These are phyloP conservation scores for Rhinichthys osculus DNA, from an alignment of 2,797 vertebrate genomes.

Conservation along the genomic window DNA sequence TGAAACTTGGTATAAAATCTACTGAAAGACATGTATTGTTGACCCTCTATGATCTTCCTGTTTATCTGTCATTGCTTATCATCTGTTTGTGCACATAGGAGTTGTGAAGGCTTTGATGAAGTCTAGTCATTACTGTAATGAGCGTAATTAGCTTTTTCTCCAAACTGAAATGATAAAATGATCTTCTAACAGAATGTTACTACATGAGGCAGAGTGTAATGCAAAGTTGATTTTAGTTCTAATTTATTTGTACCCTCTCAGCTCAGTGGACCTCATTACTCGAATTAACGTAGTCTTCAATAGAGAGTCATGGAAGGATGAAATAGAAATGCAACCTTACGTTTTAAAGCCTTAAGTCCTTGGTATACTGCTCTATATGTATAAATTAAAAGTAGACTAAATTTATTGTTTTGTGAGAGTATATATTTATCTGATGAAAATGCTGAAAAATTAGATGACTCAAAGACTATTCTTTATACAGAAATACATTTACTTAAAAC, in stretches of 20 bases:
- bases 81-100: constrained; percentile 6
- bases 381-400: constrained; percentile 75
- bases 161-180: constrained; percentile 11
- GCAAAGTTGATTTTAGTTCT: constrained; percentile 66
- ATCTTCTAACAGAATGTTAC: constrained; percentile 50
- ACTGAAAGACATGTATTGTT: constrained; percentile 3
- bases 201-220: constrained; percentile 40
- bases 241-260: constrained; percentile 69
- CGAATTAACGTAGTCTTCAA: constrained; percentile 64
- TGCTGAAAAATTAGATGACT: constrained; percentile 55
- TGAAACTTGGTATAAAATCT: background rate
- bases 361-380: constrained; percentile 76
- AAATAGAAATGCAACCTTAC: constrained; percentile 77
- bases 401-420: constrained; percentile 69
- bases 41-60: constrained; percentile 19
- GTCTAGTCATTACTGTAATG: constrained; percentile 2
- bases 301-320: constrained; percentile 69
- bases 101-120: background rate
- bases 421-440: constrained; percentile 62
- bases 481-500: constrained; percentile 60
- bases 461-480: constrained; percentile 66
- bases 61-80: constrained; percentile 25
- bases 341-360: constrained; percentile 71
- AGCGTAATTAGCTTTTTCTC: constrained; percentile 7
- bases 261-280: constrained; percentile 60